A percentile compares a stretch with the other conserved stretches of the same genome.
Evolutionary conservation across 2,888 invertebrate genomes (phyloP).

Genomic region (Fissipunctia ypsillon): DNA sequence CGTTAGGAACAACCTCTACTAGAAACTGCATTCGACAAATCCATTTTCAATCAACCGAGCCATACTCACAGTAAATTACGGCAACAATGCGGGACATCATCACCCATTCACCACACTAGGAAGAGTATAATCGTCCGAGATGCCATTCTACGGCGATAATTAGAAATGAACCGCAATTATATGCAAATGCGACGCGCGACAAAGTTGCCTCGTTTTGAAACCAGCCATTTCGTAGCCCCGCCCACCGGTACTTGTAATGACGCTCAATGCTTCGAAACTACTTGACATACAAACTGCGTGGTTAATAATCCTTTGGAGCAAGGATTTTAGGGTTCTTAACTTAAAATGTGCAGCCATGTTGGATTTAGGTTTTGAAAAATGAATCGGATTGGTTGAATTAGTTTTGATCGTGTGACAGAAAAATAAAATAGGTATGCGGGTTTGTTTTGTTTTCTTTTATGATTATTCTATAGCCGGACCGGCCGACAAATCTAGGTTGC

Average conservation of each 20-base stretch:
- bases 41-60: slow-evolving; percentile 12
- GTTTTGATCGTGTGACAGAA: neutral
- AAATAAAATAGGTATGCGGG: neutral
- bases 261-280: slow-evolving; percentile 58
- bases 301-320: slow-evolving; percentile 43
- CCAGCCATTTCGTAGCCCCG: slow-evolving; percentile 81
- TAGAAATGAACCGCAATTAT: slow-evolving; percentile 86
- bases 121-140: slow-evolving; percentile 63
- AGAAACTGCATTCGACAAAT: neutral
- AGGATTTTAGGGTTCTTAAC: slow-evolving; percentile 44
- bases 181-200: slow-evolving; percentile 85
- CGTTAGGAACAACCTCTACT: neutral
- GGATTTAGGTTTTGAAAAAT: slow-evolving; percentile 5
- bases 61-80: slow-evolving; percentile 28
- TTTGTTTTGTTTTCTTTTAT: neutral
- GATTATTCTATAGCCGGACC: neutral
- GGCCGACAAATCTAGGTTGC: no score
- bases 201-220: slow-evolving; percentile 84
- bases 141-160: slow-evolving; percentile 75
- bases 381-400: neutral
- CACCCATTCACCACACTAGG: slow-evolving; percentile 65
- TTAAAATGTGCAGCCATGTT: slow-evolving; percentile 30
- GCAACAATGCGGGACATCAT: slow-evolving; percentile 46
- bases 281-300: slow-evolving; percentile 59
- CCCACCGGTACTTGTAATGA: slow-evolving; percentile 72